phyloP scores from a whole-genome alignment of 2,888 invertebrate genomes.

The Ophion obscuratus region DNA sequence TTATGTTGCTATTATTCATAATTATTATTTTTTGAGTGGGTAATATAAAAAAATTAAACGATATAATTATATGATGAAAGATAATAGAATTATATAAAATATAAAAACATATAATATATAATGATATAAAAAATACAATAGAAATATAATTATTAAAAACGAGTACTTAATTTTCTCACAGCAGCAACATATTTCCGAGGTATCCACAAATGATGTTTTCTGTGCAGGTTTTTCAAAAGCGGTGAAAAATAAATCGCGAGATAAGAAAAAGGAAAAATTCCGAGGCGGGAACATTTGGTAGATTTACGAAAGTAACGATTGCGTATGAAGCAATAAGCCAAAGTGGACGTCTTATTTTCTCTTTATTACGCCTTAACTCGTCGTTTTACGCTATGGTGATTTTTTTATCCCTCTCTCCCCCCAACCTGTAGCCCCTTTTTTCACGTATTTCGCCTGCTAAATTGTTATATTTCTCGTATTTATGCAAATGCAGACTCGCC shows the following conservation, averaged over 20 bases:
- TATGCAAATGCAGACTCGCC: constrained; percentile 1
- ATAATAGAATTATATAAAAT: too few species aligned
- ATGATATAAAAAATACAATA: too few species aligned
- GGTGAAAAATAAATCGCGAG: constrained; percentile 23
- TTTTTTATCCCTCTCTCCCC: background rate
- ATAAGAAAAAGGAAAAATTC: too few species aligned
- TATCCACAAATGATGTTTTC: background rate
- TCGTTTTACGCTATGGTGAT: background rate
- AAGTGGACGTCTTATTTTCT: background rate
- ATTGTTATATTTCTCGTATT: background rate
- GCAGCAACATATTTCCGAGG: background rate
- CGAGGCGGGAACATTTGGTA: constrained; percentile 14
- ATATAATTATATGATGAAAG: too few species aligned
- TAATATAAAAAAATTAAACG: too few species aligned
- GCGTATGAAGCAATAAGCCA: constrained; percentile 27
- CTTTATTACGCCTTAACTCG: constrained; percentile 24
- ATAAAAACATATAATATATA: too few species aligned
- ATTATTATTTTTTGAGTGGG: too few species aligned
- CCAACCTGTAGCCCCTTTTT: background rate
- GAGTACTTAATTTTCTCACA: too few species aligned
- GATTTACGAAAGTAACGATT: constrained; percentile 33
- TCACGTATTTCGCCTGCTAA: background rate
- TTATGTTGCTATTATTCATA: too few species aligned
- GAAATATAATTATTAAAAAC: too few species aligned
- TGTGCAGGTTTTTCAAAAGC: background rate